Evolutionary conservation across 2,888 invertebrate species (phyloP).

Genomic region (Ganaspis brasiliensis): DNA sequence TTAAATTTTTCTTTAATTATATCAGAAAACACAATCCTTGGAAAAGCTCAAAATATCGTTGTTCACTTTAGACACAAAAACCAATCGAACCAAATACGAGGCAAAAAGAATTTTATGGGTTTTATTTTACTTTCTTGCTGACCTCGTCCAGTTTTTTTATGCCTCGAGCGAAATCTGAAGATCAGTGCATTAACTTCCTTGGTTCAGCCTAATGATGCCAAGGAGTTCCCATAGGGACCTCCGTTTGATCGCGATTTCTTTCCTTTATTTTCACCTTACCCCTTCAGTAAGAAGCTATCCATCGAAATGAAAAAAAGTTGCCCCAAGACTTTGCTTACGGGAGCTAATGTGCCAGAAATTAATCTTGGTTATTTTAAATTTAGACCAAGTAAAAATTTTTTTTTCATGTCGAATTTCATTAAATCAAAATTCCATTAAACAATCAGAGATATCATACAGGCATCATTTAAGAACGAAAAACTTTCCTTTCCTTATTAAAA

Average conservation of each 20-base stretch:
- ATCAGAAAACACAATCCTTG: no score
- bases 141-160: conserved; percentile 74
- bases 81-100: conserved; percentile 15
- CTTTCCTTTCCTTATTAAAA: no score
- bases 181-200: conserved; percentile 69
- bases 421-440: no score
- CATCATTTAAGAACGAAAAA: no score
- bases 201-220: conserved; percentile 75
- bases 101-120: conserved; percentile 18
- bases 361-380: conserved; percentile 23
- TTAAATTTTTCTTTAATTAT: no score
- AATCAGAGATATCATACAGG: no score
- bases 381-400: no score
- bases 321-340: not conserved
- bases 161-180: conserved; percentile 69
- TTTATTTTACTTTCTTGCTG: conserved; percentile 63
- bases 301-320: conserved; percentile 52
- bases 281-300: conserved; percentile 55
- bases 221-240: conserved; percentile 74
- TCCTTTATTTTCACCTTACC: conserved; percentile 57
- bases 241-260: conserved; percentile 75
- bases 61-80: no score
- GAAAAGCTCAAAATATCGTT: no score
- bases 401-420: no score
- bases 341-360: not conserved